Percentiles rank a stretch among this genome's conserved stretches.
Evolutionary conservation across 2,113 vertebrate genomes (phyloP).

Genomic region (Grus americana): DNA sequence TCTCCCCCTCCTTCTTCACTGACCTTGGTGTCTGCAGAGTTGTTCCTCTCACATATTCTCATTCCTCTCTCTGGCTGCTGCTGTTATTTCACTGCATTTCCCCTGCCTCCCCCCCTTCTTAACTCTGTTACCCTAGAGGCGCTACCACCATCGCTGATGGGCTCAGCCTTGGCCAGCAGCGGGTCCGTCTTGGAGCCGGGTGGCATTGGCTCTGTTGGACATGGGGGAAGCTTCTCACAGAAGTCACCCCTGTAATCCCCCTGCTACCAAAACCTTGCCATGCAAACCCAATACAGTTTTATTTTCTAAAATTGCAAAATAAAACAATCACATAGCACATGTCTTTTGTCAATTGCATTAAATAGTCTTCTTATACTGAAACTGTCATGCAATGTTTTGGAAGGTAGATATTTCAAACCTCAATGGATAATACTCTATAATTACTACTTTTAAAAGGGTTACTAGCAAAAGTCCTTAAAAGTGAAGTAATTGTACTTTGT

Average conservation of each 20-base stretch:
- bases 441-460: neutral
- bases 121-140: neutral
- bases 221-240: neutral
- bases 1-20: neutral
- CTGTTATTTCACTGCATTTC: neutral
- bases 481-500: neutral
- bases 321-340: neutral
- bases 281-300: neutral
- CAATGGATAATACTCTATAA: neutral
- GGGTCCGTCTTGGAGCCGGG: accelerated
- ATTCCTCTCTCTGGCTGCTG: neutral
- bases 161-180: neutral
- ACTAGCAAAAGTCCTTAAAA: neutral
- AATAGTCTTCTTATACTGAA: neutral
- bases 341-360: neutral
- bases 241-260: neutral
- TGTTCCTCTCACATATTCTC: neutral
- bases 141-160: neutral
- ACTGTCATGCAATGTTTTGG: neutral
- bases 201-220: neutral
- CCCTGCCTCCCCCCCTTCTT: neutral
- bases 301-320: neutral
- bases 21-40: neutral
- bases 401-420: neutral
- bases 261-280: neutral